phyloP scores from a whole-genome alignment of 2,113 vertebrate genomes.

The Microtus richardsoni region DNA sequence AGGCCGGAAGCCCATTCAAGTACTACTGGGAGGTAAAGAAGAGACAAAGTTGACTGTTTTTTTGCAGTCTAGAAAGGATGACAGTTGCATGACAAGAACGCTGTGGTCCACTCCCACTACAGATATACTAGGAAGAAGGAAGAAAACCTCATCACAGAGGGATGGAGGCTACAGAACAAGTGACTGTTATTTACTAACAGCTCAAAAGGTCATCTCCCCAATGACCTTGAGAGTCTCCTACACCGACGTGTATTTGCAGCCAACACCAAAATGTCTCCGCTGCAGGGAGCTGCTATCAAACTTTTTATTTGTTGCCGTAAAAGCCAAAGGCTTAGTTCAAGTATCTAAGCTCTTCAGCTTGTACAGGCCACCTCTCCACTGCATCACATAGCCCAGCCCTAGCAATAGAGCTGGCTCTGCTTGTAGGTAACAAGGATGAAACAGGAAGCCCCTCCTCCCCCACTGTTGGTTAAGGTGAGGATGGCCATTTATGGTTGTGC shows the following conservation, averaged over 20 bases:
- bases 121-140: not conserved
- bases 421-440: not conserved
- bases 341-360: not conserved
- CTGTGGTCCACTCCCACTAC: not conserved
- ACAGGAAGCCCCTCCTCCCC: not conserved
- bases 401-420: not conserved
- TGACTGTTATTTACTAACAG: not conserved
- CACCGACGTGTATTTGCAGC: not conserved
- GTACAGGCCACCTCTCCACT: not conserved
- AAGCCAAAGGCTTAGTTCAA: not conserved
- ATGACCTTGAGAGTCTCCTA: not conserved
- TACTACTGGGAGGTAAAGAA: not conserved
- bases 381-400: not conserved
- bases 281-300: not conserved
- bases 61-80: not conserved
- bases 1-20: not conserved
- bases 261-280: constrained; percentile 7
- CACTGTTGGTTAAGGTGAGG: not conserved
- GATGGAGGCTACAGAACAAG: not conserved
- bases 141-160: not conserved
- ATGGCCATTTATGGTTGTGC: not conserved
- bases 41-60: not conserved
- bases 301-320: not conserved
- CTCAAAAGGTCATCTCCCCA: constrained; percentile 17
- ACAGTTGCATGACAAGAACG: not conserved